Conservation (phyloP, 2,113 vertebrate genomes). For the Microtus montanus region DNA sequence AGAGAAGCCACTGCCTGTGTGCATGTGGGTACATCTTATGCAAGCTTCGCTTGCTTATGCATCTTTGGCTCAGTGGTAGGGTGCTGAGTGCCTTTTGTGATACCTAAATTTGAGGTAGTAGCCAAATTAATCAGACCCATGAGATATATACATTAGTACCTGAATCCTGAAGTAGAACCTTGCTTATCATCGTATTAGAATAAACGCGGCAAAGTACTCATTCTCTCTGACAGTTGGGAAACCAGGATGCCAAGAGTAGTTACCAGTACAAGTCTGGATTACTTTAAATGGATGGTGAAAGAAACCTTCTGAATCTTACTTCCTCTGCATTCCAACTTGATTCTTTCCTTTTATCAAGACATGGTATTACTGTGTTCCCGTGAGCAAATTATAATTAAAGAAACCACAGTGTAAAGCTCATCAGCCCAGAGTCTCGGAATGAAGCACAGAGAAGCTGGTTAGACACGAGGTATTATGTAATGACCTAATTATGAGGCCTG, state of each 20-base stretch:
- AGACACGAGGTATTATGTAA: conserved; percentile 75
- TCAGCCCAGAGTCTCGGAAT: conserved; percentile 38
- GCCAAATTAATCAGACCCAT: not conserved
- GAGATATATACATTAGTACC: not conserved
- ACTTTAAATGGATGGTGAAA: conserved; percentile 44
- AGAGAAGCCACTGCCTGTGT: not conserved
- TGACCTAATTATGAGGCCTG: conserved; percentile 77
- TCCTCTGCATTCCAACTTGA: not conserved
- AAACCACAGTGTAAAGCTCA: conserved; percentile 63
- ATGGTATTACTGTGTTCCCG: conserved; percentile 55
- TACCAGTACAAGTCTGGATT: not conserved
- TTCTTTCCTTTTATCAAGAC: conserved; percentile 63
- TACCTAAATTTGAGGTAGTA: not conserved
- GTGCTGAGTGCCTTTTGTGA: conserved; percentile 14
- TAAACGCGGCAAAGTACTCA: not conserved
- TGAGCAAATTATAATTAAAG: conserved; percentile 68
- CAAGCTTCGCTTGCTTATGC: not conserved
- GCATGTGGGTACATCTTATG: not conserved
- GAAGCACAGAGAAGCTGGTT: conserved; percentile 65
- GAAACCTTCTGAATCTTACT: not conserved
- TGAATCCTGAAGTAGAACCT: not conserved
- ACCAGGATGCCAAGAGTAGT: not conserved
- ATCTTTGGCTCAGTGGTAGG: not conserved
- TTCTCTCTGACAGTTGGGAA: conserved; percentile 15
- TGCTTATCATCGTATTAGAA: not conserved